Conservation (phyloP, 2,888 invertebrate genomes). For the Brachypalpus laphriformis region DNA sequence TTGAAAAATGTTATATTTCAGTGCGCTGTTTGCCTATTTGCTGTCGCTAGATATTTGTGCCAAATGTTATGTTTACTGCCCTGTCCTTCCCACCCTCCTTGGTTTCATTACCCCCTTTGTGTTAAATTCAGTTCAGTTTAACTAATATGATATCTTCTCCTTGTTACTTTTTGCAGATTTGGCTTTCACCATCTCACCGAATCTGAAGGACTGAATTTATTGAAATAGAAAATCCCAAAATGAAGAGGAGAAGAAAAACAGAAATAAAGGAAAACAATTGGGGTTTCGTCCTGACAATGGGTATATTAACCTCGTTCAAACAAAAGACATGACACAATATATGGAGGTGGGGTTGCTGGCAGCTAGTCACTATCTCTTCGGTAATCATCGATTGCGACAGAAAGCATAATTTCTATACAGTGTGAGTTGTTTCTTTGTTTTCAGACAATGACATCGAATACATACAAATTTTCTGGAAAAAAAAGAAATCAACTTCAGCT, state of each 20-base stretch:
- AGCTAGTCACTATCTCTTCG: not conserved
- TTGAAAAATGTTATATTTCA: not conserved
- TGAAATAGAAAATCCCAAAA: not conserved
- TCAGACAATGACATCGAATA: not conserved
- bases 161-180: not conserved
- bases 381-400: slow-evolving; percentile 1
- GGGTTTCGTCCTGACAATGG: not conserved
- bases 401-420: slow-evolving; percentile 18
- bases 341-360: not conserved
- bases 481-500: not conserved
- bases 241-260: not conserved
- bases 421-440: not conserved
- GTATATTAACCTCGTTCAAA: slow-evolving; percentile 23
- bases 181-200: not conserved
- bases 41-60: not conserved
- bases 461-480: not conserved
- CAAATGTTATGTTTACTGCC: not conserved
- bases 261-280: not conserved
- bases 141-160: not conserved
- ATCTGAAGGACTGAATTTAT: not conserved
- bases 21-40: not conserved
- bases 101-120: not conserved
- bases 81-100: not conserved
- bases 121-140: not conserved
- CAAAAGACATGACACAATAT: no score